Percentiles rank a stretch among this genome's conserved stretches.
These are phyloP conservation scores for Lichenostomus cassidix DNA, from an alignment of 2,113 vertebrate species.

Conservation along the genomic window DNA sequence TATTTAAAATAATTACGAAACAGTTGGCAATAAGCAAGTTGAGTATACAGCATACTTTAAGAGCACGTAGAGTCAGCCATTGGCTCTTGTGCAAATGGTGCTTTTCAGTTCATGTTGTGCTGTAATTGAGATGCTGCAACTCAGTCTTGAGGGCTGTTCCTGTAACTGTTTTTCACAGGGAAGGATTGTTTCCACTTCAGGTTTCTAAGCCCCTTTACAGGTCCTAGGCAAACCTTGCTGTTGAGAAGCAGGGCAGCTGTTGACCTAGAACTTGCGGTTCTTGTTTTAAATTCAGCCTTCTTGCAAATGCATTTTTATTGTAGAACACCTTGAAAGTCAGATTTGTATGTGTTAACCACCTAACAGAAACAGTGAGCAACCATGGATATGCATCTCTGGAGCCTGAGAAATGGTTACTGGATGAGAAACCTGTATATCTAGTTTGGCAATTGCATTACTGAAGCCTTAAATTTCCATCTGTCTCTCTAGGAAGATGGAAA, in stretches of 20 bases:
- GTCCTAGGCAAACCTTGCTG: not conserved
- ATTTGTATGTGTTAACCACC: not conserved
- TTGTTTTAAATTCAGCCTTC: not conserved
- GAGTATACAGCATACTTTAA: not conserved
- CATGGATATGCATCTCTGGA: rapidly evolving
- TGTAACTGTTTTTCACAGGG: not conserved
- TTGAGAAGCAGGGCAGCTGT: not conserved
- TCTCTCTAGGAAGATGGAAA: conserved; percentile 16
- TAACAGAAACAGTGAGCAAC: not conserved
- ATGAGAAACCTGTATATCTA: conserved; percentile 13
- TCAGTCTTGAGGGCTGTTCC: not conserved
- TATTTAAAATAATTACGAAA: not conserved
- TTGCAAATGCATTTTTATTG: not conserved
- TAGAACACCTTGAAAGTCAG: not conserved
- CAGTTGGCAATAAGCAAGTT: not conserved
- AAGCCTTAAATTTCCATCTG: conserved; percentile 28
- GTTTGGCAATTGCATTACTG: not conserved
- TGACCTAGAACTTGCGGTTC: not conserved
- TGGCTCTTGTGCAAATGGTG: not conserved
- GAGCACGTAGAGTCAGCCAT: not conserved
- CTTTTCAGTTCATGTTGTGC: not conserved
- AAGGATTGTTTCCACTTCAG: not conserved
- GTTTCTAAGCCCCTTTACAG: not conserved
- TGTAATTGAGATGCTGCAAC: not conserved
- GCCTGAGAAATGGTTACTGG: not conserved